These are phyloP conservation scores for Cybosia mesomella DNA, from an alignment of 2,888 invertebrate genomes.

Conservation along the genomic window DNA sequence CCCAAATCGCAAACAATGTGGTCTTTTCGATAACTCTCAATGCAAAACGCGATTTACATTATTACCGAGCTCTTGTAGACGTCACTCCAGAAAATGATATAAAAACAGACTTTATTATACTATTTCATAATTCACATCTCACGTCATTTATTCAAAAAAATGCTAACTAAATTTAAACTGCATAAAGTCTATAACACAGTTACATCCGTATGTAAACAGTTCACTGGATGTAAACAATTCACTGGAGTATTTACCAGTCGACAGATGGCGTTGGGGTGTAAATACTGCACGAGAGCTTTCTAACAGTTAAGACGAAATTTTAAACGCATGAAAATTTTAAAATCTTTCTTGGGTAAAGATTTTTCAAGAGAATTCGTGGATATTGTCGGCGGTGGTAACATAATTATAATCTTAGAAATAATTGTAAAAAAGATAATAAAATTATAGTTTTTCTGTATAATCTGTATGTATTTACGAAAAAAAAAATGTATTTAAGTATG, in stretches of 20 bases:
- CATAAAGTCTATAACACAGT: conserved; percentile 19
- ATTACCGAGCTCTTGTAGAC: too few relatives aligned
- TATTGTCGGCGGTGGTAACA: not conserved
- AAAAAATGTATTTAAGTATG: too few relatives aligned
- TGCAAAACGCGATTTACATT: too few relatives aligned
- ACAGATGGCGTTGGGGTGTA: conserved; percentile 41
- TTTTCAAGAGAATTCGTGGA: not conserved
- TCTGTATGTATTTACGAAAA: too few relatives aligned
- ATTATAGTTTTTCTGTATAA: too few relatives aligned
- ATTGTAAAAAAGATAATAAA: not conserved
- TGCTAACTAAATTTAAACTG: conserved; percentile 14
- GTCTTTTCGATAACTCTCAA: too few relatives aligned
- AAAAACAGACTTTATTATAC: too few relatives aligned
- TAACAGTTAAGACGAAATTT: conserved; percentile 30
- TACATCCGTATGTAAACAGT: conserved; percentile 30
- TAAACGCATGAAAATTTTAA: conserved; percentile 38
- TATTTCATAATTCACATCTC: too few relatives aligned
- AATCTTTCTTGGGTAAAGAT: conserved; percentile 15
- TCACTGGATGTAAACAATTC: conserved; percentile 26
- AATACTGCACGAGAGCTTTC: conserved; percentile 36
- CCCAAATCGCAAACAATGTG: too few relatives aligned
- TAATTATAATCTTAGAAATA: not conserved
- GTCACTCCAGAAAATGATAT: too few relatives aligned
- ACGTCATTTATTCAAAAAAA: too few relatives aligned
- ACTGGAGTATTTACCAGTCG: conserved; percentile 30